These are phyloP conservation scores for Escarpia spicata DNA, from an alignment of 2,888 invertebrate species.

Conservation along the genomic window DNA sequence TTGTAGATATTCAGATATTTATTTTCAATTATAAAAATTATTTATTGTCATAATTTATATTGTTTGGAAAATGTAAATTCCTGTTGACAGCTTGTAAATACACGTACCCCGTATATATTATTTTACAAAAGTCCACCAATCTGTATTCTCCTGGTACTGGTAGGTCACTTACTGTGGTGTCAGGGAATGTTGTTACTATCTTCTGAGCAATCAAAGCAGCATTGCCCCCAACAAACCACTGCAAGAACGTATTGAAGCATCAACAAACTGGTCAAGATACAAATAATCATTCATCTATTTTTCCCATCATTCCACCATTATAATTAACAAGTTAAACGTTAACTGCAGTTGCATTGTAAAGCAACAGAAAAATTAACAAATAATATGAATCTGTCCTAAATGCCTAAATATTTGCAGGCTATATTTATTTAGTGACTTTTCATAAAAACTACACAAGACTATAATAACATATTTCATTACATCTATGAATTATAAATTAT, in stretches of 20 bases:
- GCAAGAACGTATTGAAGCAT: constrained; percentile 25
- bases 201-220: constrained; percentile 67
- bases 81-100: not conserved
- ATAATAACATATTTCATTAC: too few species aligned
- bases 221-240: constrained; percentile 67
- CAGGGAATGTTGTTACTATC: constrained; percentile 63
- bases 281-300: not conserved
- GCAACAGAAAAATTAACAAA: constrained; percentile 29
- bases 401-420: not conserved
- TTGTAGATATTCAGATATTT: too few species aligned
- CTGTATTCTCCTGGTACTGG: not conserved
- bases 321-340: not conserved
- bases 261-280: not conserved
- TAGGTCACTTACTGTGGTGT: constrained; percentile 55
- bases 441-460: too few species aligned
- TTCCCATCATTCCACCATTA: not conserved
- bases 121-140: not conserved
- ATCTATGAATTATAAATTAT: too few species aligned
- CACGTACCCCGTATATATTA: not conserved
- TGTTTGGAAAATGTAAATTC: not conserved
- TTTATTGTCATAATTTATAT: not conserved
- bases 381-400: not conserved
- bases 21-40: too few species aligned
- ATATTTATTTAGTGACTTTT: not conserved
- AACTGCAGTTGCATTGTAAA: not conserved